Conservation (phyloP, 2,888 invertebrate genomes). For the Amblyjoppa fuscipennis region DNA sequence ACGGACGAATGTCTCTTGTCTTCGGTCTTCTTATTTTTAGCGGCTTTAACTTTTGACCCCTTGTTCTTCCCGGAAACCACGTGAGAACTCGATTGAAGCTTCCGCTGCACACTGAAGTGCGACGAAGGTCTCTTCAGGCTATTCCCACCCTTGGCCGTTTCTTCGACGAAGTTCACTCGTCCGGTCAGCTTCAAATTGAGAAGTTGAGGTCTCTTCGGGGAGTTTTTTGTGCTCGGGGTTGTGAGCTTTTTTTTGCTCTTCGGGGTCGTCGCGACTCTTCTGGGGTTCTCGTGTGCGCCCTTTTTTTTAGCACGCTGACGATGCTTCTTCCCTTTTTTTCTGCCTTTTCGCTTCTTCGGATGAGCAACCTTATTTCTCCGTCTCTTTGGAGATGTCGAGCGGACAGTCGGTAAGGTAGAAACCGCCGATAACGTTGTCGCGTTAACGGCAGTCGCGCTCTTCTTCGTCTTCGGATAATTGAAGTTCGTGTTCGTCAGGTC, state of each 20-base stretch:
- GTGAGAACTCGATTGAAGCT: slow-evolving; percentile 59
- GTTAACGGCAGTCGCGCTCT: not conserved
- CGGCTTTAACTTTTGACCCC: not conserved
- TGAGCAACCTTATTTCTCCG: not conserved
- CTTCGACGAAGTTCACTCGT: slow-evolving; percentile 32
- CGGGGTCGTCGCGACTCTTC: not conserved
- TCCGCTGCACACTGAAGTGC: slow-evolving; percentile 56
- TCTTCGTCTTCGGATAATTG: slow-evolving; percentile 23
- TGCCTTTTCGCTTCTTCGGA: not conserved
- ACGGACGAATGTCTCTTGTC: slow-evolving; percentile 20
- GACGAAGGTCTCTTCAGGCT: slow-evolving; percentile 7
- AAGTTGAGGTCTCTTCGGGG: not conserved
- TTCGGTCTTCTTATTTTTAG: not conserved
- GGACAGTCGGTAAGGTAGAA: not conserved
- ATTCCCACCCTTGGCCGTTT: slow-evolving; percentile 1
- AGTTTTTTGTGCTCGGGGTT: not conserved
- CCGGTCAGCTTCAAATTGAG: slow-evolving; percentile 52
- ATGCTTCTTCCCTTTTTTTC: slow-evolving; percentile 7
- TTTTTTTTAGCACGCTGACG: slow-evolving; percentile 30
- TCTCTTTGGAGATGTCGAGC: not conserved
- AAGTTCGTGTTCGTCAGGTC: slow-evolving; percentile 43
- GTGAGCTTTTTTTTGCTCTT: slow-evolving; percentile 23
- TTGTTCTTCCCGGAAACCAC: slow-evolving; percentile 16
- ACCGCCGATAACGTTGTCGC: not conserved
- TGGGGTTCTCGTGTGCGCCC: not conserved